Evolutionary conservation across 2,888 invertebrate genomes (phyloP), one percentile per base, ranked within the genome.

Genomic region (Hedya salicella): DNA sequence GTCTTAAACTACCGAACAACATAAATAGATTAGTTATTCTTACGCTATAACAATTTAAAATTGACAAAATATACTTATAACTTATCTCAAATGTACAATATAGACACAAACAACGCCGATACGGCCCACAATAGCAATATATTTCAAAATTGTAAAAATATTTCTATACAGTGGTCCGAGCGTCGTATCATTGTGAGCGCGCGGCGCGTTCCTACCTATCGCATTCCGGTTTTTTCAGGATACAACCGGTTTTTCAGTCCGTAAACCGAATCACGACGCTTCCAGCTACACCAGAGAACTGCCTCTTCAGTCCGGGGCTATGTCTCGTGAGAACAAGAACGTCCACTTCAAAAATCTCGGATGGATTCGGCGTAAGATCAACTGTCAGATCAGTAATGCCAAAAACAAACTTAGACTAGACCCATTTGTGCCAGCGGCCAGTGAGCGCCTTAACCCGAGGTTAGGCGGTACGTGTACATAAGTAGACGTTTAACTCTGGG

Each of bases 31-130:
- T 52, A 61, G 50, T 64, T 68, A 70, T 53, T 66, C 62, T 70
- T 69, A 70, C 30, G 49, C 76, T 72, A 78, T 83, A 83, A 77
- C 81, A 73, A 79, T 83, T 86, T 82, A 87, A 25, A 91, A 89
- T 91, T 89, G 90, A 91, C 89, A 88, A 88, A 86, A 89, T 86
- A 87, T 83, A 85, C 76, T n/a, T n/a, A n/a, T n/a, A n/a, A n/a
- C 77, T 81, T 72, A 78, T 79, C 75, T 81, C 78, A 78, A 82
- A 86, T 87, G 80, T 87, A 86, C 84, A 86, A 64, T 78, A 79
- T 81, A 85, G 82, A 86, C 83, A 84, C 83, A 75, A 83, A 82
- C 83, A 80, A 82, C 84, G 81, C 82, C 70, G 44, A 40, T 71
- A 70, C 70, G 75, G 79, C 80, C 78, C 80, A 78, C 79, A 76